Percentiles rank a stretch among this genome's conserved stretches.
phyloP scores from a whole-genome alignment of 2,797 vertebrate genomes.

The Champsocephalus esox region DNA sequence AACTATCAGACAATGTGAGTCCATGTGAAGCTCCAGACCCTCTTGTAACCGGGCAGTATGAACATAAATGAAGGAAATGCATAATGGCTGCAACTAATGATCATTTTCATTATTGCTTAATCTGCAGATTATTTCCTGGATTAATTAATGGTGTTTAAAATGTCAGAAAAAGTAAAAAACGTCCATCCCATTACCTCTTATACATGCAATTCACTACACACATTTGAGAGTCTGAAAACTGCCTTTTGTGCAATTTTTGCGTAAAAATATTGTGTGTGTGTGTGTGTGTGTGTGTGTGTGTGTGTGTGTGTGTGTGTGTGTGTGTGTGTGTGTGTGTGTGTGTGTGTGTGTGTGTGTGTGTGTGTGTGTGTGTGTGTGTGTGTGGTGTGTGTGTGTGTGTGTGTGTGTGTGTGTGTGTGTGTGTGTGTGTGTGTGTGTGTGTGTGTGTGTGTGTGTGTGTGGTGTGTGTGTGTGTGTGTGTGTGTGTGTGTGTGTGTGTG shows the following conservation, averaged over 20 bases:
- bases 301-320: slow-evolving; percentile 32
- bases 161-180: too few relatives aligned
- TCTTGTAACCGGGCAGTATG: not conserved
- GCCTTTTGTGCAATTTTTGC: too few relatives aligned
- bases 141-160: too few relatives aligned
- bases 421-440: slow-evolving; percentile 36
- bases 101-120: too few relatives aligned
- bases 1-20: too few relatives aligned
- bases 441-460: slow-evolving; percentile 33
- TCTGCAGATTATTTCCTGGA: too few relatives aligned
- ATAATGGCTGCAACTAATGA: not conserved
- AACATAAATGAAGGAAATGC: not conserved
- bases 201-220: too few relatives aligned
- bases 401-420: slow-evolving; percentile 31
- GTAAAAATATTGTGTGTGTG: slow-evolving; percentile 13
- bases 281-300: slow-evolving; percentile 34
- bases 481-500: slow-evolving; percentile 34
- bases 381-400: slow-evolving; percentile 27
- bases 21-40: too few relatives aligned
- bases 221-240: too few relatives aligned
- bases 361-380: slow-evolving; percentile 20
- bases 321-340: slow-evolving; percentile 29
- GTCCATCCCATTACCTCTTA: too few relatives aligned
- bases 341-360: slow-evolving; percentile 33
- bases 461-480: slow-evolving; percentile 33